Conservation (phyloP, 1,140 invertebrate species). For the Halesus radiatus region DNA sequence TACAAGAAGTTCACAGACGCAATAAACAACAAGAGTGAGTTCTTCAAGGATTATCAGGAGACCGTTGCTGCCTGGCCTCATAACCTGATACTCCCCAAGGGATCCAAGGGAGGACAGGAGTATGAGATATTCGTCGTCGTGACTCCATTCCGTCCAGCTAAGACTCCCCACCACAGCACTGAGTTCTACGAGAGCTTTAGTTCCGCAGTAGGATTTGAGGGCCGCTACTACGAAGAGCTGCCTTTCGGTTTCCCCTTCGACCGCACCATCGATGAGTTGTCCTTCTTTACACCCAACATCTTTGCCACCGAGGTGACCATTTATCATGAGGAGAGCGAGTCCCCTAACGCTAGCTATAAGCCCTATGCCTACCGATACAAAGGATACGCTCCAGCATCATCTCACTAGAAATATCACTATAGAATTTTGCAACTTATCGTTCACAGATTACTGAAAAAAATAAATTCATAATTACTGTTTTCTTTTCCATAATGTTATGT, state of each 20-base stretch:
- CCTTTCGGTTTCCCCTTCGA: constrained; percentile 82
- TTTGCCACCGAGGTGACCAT: constrained; percentile 76
- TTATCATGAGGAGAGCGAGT: constrained; percentile 72
- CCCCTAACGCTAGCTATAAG: constrained; percentile 56
- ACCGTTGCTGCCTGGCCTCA: constrained; percentile 73
- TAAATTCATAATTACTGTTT: too few relatives aligned
- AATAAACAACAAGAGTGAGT: constrained; percentile 65
- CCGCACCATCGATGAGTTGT: constrained; percentile 72
- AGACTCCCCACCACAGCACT: constrained; percentile 65
- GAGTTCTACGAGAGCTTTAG: constrained; percentile 73
- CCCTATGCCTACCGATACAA: constrained; percentile 47
- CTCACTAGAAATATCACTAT: background rate
- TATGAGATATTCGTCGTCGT: constrained; percentile 74
- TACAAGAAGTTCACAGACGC: constrained; percentile 66
- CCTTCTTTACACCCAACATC: constrained; percentile 76
- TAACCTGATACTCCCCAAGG: constrained; percentile 68
- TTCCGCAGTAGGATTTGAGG: constrained; percentile 62
- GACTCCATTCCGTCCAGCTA: constrained; percentile 61
- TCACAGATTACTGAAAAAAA: too few relatives aligned
- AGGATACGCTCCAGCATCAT: constrained; percentile 59
- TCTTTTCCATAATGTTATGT: too few relatives aligned
- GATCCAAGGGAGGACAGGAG: constrained; percentile 71
- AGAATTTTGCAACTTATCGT: background rate
- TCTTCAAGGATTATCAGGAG: constrained; percentile 68
- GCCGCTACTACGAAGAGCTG: constrained; percentile 67